Base-by-base conservation (phyloP, 2,888 invertebrate genomes). In the Acleris sparsana region DNA sequence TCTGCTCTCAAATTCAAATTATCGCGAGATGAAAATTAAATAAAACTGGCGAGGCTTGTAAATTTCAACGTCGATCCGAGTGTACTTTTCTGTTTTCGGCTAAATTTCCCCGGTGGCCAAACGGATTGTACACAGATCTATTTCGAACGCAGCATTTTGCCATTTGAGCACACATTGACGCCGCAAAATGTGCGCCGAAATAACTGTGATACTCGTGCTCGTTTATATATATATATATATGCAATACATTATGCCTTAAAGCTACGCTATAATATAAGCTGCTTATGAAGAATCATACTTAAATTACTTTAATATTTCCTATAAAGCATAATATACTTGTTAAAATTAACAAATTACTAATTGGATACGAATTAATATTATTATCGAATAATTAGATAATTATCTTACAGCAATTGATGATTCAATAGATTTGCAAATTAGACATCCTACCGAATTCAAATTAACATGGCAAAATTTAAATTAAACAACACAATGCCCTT, bases 21-120 rank as follows among this genome's bases (percentile, higher is more conserved):
- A 86, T 82, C 70, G 77, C 74, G 80, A 77, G 81, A 83, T 81
- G 83, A 80, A 82, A 83, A 84, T 86, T 82, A 84, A 85, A 84
- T 83, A 83, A 83, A 85, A 84, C 78, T 80, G 79, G 72, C 77
- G 76, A 77, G 75, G 75, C 70, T 73, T 80, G 80, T 81, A 80
- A 84, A 84, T 70, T 82, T 79, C 75, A 82, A 80, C 77, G 78
- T 73, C 79, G 80, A 82, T 81, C 78, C 77, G 76, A 65, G 74
- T 61, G 68, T 80, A 82, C 74, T 80, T 80, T 80, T 78, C 75
- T 77, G 73, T 76, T 77, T 75, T 76, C 70, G 73, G 70, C 67
- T 73, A 70, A 76, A 79, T 74, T 80, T 76, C 68, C 70, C 70
- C 67, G 71, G 73, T 73, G 75, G 75, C 74, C 75, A 60, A 66